These are phyloP conservation scores for Proales similis DNA, from an alignment of 1,140 invertebrate genomes.

Conservation along the genomic window DNA sequence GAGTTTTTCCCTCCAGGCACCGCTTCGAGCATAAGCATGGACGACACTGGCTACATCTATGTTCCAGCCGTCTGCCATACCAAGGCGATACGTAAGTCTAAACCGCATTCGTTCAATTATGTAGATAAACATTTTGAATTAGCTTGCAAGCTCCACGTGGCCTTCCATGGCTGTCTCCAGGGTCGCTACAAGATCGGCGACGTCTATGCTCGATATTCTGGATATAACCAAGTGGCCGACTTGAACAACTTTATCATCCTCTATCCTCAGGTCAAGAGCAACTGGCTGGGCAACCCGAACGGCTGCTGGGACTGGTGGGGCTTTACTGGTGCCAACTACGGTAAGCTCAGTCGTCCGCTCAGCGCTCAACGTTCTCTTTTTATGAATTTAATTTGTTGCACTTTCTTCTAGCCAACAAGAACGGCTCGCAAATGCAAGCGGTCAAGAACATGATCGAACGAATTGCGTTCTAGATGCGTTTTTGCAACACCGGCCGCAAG, in stretches of 20 bases:
- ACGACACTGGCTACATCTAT: conserved; percentile 48
- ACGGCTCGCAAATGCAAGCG: conserved; percentile 14
- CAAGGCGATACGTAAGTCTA: conserved; percentile 38
- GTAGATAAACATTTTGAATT: conserved; percentile 10
- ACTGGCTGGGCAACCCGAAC: conserved; percentile 43
- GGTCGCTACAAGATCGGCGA: conserved; percentile 47
- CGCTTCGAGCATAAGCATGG: conserved; percentile 44
- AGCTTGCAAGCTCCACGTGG: conserved; percentile 50
- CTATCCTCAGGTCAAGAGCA: conserved; percentile 49
- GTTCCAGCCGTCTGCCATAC: conserved; percentile 45
- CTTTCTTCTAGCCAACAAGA: conserved; percentile 5
- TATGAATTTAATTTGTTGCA: not conserved
- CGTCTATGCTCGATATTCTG: conserved; percentile 46
- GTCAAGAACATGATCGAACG: conserved; percentile 36
- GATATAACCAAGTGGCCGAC: conserved; percentile 53
- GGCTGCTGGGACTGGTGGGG: conserved; percentile 55
- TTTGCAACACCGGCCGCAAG: no score
- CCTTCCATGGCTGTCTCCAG: conserved; percentile 51
- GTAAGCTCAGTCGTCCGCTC: conserved; percentile 40
- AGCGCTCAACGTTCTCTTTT: not conserved
- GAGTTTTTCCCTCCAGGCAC: conserved; percentile 44
- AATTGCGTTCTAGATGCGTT: no score
- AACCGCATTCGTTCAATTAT: not conserved
- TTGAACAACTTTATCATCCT: conserved; percentile 53
- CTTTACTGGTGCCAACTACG: conserved; percentile 44